phyloP scores from a whole-genome alignment of 2,888 invertebrate genomes.

The Melieria picta region DNA sequence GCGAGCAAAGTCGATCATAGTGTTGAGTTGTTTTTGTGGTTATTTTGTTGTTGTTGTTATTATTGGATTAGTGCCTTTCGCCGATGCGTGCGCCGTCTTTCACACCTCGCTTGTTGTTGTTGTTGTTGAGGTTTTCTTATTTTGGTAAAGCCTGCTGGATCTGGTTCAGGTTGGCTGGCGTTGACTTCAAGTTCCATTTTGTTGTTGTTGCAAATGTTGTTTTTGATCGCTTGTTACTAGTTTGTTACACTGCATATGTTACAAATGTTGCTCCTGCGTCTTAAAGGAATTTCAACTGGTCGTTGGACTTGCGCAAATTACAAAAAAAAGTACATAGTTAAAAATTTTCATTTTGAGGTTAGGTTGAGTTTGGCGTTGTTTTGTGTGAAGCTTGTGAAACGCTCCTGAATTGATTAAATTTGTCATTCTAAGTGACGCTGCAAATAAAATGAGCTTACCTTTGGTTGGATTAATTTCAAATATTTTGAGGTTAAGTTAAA shows the following conservation, averaged over 20 bases:
- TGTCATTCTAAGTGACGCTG: too few relatives aligned
- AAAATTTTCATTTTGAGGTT: background rate
- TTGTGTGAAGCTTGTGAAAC: too few relatives aligned
- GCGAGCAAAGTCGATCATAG: background rate
- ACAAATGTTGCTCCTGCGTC: background rate
- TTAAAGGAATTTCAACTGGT: slow-evolving; percentile 1
- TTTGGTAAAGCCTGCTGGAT: slow-evolving; percentile 20
- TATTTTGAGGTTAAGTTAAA: too few relatives aligned
- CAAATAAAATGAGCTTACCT: too few relatives aligned
- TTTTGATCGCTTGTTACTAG: background rate
- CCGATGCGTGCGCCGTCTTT: slow-evolving; percentile 31
- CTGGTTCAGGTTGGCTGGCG: slow-evolving; percentile 20
- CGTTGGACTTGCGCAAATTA: slow-evolving; percentile 24
- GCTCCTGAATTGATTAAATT: too few relatives aligned
- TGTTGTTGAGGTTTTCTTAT: background rate
- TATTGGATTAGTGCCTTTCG: slow-evolving; percentile 25
- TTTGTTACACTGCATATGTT: background rate
- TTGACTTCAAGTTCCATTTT: background rate
- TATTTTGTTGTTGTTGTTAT: background rate
- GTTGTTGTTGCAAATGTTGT: slow-evolving; percentile 28
- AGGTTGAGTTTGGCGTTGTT: too few relatives aligned
- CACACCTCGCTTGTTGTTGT: background rate
- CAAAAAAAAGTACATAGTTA: background rate
- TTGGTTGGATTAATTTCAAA: too few relatives aligned
- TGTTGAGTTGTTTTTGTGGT: background rate